Evolutionary conservation across 2,113 vertebrate species (phyloP), one percentile per base, ranked within the genome.

Genomic region (Rutilus rutilus): DNA sequence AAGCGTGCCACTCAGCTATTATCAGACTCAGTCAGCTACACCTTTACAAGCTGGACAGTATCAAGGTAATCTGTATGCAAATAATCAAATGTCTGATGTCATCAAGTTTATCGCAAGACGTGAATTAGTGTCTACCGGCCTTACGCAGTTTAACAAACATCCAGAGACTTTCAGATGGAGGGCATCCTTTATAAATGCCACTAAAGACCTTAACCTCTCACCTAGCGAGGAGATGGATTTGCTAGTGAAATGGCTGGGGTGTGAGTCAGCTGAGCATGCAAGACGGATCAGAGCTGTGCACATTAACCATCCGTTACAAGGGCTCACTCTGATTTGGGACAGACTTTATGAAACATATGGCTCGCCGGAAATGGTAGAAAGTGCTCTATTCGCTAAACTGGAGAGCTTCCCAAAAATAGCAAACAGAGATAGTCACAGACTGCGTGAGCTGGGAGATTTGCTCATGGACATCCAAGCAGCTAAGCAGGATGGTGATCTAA

Each of bases 401-500:
- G 52, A 75, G 5, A 25, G 7, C 14, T 75, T 84, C 7, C 52
- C 52, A 2, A 78, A 36, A 39, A 39, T 78, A 39, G 9, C 52
- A 1, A 84, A 84, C 54, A 74, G n/a, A 84, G 82, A 75, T 5
- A 54, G 21, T 6, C 14, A 23, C 14, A 83, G 12, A 71, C 39
- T 71, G 2, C 1, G 27, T 1, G 64, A 83, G 30, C 27, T 83
- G n/a, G 64, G 25, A 12, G 84, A 86, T 39, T 42, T 86, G 57
- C 71, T 86, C 2, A 86, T 82, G 83, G 84, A 88, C 57, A 59
- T 87, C 6, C 74, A 80, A 69, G 82, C 76, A 42, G 82, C 82
- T 6, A 87, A 84, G 33, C 42, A 50, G 30, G 82, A 80, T 23
- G 75, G 82, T 3, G 12, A 60, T 39, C 42, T 85, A 47, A n/a